Percentiles rank a stretch among this genome's conserved stretches.
phyloP scores from a whole-genome alignment of 92 coral and sea anemone species.

The Diadumene lineata region DNA sequence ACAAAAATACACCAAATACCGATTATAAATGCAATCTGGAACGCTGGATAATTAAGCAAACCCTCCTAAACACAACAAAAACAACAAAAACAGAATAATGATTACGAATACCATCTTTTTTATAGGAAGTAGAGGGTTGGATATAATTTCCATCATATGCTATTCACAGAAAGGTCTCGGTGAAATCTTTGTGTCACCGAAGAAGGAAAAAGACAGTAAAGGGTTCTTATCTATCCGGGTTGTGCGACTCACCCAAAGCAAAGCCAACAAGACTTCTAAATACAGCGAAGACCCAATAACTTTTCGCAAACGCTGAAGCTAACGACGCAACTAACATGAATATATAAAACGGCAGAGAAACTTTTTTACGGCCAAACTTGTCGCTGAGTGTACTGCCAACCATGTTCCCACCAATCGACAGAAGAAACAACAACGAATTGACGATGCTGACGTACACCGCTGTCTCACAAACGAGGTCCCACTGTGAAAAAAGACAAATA shows the following conservation, averaged over 20 bases:
- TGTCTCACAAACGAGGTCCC: conserved; percentile 55
- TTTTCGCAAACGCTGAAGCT: conserved; percentile 33
- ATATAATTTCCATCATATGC: not conserved
- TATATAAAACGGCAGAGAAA: conserved; percentile 19
- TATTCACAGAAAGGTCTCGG: not conserved
- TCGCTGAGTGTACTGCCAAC: conserved; percentile 42
- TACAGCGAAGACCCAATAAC: conserved; percentile 50
- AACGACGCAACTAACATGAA: conserved; percentile 19
- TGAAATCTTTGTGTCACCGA: not conserved
- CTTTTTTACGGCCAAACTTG: conserved; percentile 47
- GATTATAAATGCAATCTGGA: not conserved
- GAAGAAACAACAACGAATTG: conserved; percentile 35
- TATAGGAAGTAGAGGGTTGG: too few relatives aligned
- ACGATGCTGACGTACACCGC: conserved; percentile 40
- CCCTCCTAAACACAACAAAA: not conserved
- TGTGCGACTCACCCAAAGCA: conserved; percentile 30
- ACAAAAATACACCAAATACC: not conserved
- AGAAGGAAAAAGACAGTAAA: not conserved
- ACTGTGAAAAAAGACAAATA: conserved; percentile 8
- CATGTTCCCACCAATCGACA: conserved; percentile 27
- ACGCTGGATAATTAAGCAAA: not conserved
- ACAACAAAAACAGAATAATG: too few relatives aligned
- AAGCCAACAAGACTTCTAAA: conserved; percentile 38
- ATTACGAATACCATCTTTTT: not conserved
- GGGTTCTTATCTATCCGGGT: not conserved